Conservation (phyloP, 1,140 invertebrate species). For the Rhyzopertha dominica region DNA sequence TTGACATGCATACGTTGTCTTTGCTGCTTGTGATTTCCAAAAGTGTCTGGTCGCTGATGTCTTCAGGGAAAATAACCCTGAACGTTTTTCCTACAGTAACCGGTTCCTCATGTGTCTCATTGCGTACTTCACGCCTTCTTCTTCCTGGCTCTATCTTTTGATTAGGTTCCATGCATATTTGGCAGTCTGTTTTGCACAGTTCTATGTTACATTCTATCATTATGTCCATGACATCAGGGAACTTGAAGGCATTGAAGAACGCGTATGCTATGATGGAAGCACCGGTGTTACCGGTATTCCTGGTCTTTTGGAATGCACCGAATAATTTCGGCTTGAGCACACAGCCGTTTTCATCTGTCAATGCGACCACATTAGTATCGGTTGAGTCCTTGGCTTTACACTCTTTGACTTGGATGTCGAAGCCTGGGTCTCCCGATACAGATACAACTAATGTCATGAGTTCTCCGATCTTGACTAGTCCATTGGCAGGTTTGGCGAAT, state of each 20-base stretch:
- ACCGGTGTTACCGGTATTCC: constrained; percentile 63
- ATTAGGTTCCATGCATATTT: constrained; percentile 63
- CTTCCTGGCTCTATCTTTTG: constrained; percentile 60
- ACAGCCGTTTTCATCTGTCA: constrained; percentile 75
- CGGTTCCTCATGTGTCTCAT: constrained; percentile 51
- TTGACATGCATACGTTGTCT: constrained; percentile 47
- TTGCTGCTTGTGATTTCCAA: constrained; percentile 29
- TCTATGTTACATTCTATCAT: constrained; percentile 81
- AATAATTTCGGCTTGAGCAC: constrained; percentile 77
- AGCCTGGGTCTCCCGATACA: constrained; percentile 72
- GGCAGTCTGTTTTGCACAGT: constrained; percentile 75
- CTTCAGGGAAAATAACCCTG: constrained; percentile 62
- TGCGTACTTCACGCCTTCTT: constrained; percentile 49
- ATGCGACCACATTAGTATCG: constrained; percentile 57
- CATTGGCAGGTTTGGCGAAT: constrained; percentile 67
- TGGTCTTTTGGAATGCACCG: constrained; percentile 74
- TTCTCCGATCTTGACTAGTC: constrained; percentile 78
- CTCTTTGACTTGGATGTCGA: constrained; percentile 73
- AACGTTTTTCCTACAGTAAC: constrained; percentile 57
- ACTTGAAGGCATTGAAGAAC: constrained; percentile 82
- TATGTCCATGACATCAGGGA: constrained; percentile 82
- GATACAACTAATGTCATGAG: constrained; percentile 76
- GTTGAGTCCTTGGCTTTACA: constrained; percentile 68
- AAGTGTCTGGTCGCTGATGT: constrained; percentile 46
- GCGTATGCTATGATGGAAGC: constrained; percentile 75